phyloP scores from a whole-genome alignment of 2,797 vertebrate species.

The Lerista edwardsae region DNA sequence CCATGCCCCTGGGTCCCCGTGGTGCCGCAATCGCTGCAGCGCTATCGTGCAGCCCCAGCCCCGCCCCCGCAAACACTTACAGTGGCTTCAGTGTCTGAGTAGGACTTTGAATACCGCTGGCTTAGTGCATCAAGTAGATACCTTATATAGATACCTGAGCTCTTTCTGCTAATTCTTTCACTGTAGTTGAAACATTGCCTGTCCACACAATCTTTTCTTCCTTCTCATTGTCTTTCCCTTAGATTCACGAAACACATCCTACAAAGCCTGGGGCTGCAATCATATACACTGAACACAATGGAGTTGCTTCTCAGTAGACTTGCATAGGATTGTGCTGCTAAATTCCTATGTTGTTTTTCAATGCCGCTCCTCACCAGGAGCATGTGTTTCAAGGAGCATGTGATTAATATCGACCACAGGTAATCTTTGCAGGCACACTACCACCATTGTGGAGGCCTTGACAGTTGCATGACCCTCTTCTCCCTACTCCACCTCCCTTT shows the following conservation, averaged over 20 bases:
- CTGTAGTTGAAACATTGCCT: neutral
- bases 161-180: neutral
- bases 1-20: too few relatives aligned
- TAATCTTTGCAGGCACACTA: constrained; percentile 29
- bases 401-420: constrained; percentile 56
- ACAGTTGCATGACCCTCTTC: constrained; percentile 63
- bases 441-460: constrained; percentile 63
- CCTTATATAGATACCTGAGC: too few relatives aligned
- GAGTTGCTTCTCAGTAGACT: too few relatives aligned
- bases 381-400: neutral
- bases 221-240: constrained; percentile 10
- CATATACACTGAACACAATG: too few relatives aligned
- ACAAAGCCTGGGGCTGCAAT: neutral
- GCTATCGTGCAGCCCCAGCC: too few relatives aligned
- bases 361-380: constrained; percentile 20
- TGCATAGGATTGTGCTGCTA: neutral
- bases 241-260: constrained; percentile 1
- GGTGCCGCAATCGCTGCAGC: too few relatives aligned
- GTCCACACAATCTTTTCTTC: neutral
- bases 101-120: too few relatives aligned
- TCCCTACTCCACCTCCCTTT: constrained; percentile 18
- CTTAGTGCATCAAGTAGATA: too few relatives aligned
- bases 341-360: neutral
- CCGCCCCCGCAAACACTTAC: too few relatives aligned
- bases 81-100: too few relatives aligned